Base-by-base conservation (phyloP, 2,888 invertebrate genomes). In the Gryllus longicercus region DNA sequence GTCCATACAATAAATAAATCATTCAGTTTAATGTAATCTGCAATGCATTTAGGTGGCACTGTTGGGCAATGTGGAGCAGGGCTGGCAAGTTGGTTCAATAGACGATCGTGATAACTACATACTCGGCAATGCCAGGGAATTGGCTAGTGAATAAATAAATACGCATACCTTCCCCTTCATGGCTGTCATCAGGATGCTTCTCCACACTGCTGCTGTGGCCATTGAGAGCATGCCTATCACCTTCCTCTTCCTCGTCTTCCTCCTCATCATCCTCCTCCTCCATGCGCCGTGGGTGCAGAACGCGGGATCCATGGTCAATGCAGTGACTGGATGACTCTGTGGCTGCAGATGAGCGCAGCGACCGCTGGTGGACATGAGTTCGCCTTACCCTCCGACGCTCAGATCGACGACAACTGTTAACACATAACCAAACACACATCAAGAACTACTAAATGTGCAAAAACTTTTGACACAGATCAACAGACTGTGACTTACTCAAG, bases 181-280 rank as follows among this genome's bases (percentile, higher is more conserved):
- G 80, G 74, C 79, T 80, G 49, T 78, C 81, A 75, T 79, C 78
- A n/a, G 49, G 79, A 11, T 16, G 76, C 50, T 82, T 82, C 51
- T 82, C 82, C n/a, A 78, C 75, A 11, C 51, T 78, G 75, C 79
- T 79, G 74, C 50, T 79, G 76, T 80, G 80, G 18, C 82, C 82
- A 76, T 82, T 82, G 76, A 82, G 78, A n/a, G 16, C 18, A 77
- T 63, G 63, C n/a, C 63, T 63, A 8, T 63, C 63, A 63, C n/a
- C n/a, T 63, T 63, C 63, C 14, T 63, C 63, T 18, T 63, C 63
- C 14, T 63, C 63, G 63, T 63, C 63, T 4, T 63, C 63, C 12
- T 63, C 63, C 4, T 63, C 63, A 3, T 63, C 63, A 4, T 63
- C 63, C 10, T 63, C 63, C n/a, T 63, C 63, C 16, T 63, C 63